Percentiles rank a stretch among this genome's conserved stretches.
phyloP scores from a whole-genome alignment of 2,113 vertebrate species.

The Forbesichthys agassizii region DNA sequence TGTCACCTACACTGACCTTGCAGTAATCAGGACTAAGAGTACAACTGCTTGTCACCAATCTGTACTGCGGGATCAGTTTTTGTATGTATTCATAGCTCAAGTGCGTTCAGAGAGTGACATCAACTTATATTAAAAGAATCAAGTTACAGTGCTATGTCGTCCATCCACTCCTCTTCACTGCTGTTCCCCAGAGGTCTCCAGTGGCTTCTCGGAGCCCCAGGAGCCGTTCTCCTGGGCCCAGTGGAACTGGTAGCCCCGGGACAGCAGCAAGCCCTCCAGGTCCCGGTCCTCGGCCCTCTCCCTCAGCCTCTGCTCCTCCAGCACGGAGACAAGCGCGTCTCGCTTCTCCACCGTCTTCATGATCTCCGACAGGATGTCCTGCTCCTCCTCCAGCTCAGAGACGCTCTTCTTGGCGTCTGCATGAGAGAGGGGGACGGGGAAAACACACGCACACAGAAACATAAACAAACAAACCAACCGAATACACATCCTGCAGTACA shows the following conservation, averaged over 20 bases:
- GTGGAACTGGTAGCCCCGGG: constrained; percentile 78
- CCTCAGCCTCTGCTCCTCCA: constrained; percentile 85
- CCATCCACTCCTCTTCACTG: background rate
- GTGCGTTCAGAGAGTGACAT: too few relatives aligned
- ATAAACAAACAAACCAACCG: too few relatives aligned
- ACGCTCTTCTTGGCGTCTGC: constrained; percentile 83
- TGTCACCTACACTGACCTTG: too few relatives aligned
- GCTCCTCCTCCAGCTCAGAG: constrained; percentile 78
- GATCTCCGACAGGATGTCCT: constrained; percentile 81
- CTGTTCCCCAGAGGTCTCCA: constrained; percentile 13
- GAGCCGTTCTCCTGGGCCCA: constrained; percentile 65
- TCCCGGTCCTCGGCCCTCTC: constrained; percentile 83
- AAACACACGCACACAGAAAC: background rate
- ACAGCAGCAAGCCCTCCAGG: constrained; percentile 80
- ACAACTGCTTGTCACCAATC: too few relatives aligned
- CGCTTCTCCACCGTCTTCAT: constrained; percentile 87
- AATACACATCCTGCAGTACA: too few relatives aligned
- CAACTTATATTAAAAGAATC: background rate
- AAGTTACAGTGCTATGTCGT: background rate
- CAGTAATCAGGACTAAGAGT: too few relatives aligned
- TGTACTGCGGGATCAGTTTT: too few relatives aligned
- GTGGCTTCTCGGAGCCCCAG: constrained; percentile 14
- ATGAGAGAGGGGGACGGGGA: constrained; percentile 14
- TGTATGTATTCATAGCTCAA: too few relatives aligned
- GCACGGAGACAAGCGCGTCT: constrained; percentile 79